These are phyloP conservation scores for Bucorvus abyssinicus DNA, from an alignment of 2,797 vertebrate genomes.

Conservation along the genomic window DNA sequence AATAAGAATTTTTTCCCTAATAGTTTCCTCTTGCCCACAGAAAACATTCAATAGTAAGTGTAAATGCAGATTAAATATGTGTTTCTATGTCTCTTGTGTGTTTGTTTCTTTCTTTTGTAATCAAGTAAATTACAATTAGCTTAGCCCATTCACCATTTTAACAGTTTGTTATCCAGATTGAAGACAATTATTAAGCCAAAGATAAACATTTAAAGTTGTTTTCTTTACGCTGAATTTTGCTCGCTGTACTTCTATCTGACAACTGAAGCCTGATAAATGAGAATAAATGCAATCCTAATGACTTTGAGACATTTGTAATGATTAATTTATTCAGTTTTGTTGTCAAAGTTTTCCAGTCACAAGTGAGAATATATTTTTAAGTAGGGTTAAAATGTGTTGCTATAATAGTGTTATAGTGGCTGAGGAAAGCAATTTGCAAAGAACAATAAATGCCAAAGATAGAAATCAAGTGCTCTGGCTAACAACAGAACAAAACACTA, in stretches of 20 bases:
- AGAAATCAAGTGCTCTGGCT: constrained; percentile 12
- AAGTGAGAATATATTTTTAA: not conserved
- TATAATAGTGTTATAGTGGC: not conserved
- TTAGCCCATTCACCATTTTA: not conserved
- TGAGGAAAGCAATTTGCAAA: constrained; percentile 28
- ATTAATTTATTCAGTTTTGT: constrained; percentile 4
- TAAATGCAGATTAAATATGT: not conserved
- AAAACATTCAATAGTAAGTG: not conserved
- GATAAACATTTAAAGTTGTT: not conserved
- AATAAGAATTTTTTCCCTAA: not conserved
- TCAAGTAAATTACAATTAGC: not conserved
- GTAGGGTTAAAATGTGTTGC: not conserved
- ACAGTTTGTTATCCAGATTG: not conserved
- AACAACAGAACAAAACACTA: constrained; percentile 15
- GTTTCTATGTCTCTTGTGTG: not conserved
- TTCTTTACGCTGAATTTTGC: not conserved
- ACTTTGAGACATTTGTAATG: not conserved
- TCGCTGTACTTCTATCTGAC: not conserved
- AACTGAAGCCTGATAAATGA: not conserved
- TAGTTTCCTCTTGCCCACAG: not conserved
- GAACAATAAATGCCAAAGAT: constrained; percentile 32
- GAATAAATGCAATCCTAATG: not conserved
- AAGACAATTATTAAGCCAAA: not conserved
- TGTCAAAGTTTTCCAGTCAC: not conserved
- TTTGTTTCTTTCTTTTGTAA: not conserved